phyloP scores from a whole-genome alignment of 2,888 invertebrate genomes.

The Nasonovia ribisnigri region DNA sequence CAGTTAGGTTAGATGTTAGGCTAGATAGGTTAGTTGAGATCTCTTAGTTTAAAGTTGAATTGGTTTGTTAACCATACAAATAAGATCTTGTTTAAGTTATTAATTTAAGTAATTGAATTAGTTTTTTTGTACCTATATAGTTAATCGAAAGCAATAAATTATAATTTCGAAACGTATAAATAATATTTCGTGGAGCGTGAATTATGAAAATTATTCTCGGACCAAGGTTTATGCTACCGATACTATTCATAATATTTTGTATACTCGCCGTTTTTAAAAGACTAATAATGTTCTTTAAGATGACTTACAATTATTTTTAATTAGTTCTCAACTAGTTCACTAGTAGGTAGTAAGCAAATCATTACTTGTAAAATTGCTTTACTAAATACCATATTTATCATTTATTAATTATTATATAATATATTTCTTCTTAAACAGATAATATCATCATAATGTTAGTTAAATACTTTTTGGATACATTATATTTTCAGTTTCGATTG shows the following conservation, averaged over 20 bases:
- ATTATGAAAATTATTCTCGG: not conserved
- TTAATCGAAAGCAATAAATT: not conserved
- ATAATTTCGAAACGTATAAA: not conserved
- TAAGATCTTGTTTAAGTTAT: not conserved
- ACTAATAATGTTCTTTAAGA: constrained; percentile 10
- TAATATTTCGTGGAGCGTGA: not conserved
- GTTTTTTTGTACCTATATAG: not conserved
- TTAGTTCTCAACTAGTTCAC: not conserved
- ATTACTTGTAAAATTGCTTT: constrained; percentile 6
- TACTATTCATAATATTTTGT: not conserved
- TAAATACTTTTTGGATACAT: not conserved
- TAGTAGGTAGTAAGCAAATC: too few species aligned
- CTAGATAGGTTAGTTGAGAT: too few species aligned
- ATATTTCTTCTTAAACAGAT: not conserved
- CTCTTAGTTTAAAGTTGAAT: not conserved
- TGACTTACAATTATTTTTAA: constrained; percentile 25
- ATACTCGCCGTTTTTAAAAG: not conserved
- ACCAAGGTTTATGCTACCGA: constrained; percentile 13
- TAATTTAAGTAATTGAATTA: not conserved
- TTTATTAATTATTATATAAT: not conserved
- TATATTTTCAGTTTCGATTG: not conserved
- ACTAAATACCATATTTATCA: not conserved
- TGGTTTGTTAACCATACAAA: not conserved
- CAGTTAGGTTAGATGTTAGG: too few species aligned
- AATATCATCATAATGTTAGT: not conserved